Percentiles rank a stretch among this genome's conserved stretches.
Evolutionary conservation across 2,797 vertebrate genomes (phyloP).

Genomic region (Uromys caudimaculatus): DNA sequence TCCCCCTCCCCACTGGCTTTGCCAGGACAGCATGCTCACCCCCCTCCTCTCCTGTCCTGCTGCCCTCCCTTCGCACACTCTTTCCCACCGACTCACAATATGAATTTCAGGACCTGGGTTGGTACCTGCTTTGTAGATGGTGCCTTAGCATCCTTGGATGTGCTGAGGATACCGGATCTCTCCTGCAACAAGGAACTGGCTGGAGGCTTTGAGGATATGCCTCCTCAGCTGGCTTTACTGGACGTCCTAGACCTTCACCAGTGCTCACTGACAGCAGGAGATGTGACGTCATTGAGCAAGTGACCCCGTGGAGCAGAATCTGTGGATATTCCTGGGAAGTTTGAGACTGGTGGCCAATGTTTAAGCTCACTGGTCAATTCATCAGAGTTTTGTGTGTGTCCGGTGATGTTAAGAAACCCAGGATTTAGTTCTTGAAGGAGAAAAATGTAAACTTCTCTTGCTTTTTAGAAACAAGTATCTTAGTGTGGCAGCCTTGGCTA

Average conservation of each 20-base stretch:
- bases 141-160: constrained; percentile 87
- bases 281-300: constrained; percentile 91
- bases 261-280: constrained; percentile 89
- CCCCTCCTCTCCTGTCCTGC: neutral
- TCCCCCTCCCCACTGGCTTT: neutral
- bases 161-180: constrained; percentile 88
- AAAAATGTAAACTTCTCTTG: neutral
- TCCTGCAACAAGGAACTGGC: constrained; percentile 91
- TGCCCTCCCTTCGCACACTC: too few relatives aligned
- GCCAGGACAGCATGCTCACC: neutral
- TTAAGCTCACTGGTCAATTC: neutral
- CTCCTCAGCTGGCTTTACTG: constrained; percentile 87
- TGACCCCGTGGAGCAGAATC: neutral
- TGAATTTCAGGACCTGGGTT: neutral
- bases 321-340: neutral
- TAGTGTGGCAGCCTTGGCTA: neutral
- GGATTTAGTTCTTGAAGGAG: neutral
- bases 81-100: neutral
- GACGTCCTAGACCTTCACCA: constrained; percentile 91
- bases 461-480: constrained; percentile 2
- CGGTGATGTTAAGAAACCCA: neutral
- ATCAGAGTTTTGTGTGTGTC: neutral
- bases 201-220: constrained; percentile 88
- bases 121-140: constrained; percentile 84
- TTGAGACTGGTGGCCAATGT: neutral